These are phyloP conservation scores for Bufotes viridis DNA, from an alignment of 2,797 vertebrate genomes.

Conservation along the genomic window DNA sequence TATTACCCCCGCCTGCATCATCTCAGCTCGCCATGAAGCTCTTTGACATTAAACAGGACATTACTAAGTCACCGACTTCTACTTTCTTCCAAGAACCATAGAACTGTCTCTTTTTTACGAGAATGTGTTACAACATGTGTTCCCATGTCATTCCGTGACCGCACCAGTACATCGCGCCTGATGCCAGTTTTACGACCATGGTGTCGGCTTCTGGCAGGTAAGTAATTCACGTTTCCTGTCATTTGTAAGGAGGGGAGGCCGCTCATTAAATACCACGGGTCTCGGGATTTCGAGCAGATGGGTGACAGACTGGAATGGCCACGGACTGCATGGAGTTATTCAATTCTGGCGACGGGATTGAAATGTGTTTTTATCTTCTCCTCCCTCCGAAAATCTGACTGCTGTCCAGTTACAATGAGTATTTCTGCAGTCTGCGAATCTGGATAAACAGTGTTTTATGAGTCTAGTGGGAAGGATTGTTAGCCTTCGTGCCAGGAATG, in stretches of 20 bases:
- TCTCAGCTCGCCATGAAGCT: background rate
- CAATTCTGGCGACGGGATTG: conserved; percentile 8
- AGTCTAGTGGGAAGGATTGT: conserved; percentile 40
- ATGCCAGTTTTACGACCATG: background rate
- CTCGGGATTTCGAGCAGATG: background rate
- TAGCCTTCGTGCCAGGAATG: conserved; percentile 25
- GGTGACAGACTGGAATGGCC: background rate
- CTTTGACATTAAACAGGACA: background rate
- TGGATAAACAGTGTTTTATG: conserved; percentile 57
- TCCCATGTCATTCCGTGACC: background rate
- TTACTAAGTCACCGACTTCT: background rate
- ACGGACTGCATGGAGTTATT: background rate
- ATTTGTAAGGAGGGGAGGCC: background rate
- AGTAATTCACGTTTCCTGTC: background rate
- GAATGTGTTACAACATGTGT: background rate
- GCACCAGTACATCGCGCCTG: background rate
- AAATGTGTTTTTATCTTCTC: conserved; percentile 51
- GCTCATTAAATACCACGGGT: background rate
- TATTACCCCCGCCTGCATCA: background rate
- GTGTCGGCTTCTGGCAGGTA: background rate
- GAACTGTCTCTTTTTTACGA: background rate
- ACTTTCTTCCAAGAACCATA: background rate
- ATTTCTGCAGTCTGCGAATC: conserved; percentile 52
- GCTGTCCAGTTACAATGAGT: conserved; percentile 37
- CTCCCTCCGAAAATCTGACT: conserved; percentile 39